Conservation (phyloP, 2,797 vertebrate species). For the Macrochelys suwanniensis region DNA sequence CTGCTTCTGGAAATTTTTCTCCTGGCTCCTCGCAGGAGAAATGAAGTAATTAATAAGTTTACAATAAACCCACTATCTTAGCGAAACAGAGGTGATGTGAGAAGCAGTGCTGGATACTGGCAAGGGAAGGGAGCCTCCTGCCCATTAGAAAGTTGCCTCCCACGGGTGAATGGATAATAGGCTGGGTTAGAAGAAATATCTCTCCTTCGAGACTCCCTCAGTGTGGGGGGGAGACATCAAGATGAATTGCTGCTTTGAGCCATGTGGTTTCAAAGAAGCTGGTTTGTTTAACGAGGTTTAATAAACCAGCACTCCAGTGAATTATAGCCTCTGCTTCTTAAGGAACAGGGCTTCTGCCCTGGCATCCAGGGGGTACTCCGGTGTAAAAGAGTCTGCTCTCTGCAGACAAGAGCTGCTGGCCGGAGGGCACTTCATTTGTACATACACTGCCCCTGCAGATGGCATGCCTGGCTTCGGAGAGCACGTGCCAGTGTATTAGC, state of each 20-base stretch:
- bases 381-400: neutral
- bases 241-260: conserved; percentile 38
- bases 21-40: conserved; percentile 70
- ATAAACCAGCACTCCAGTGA: fast-evolving
- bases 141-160: conserved; percentile 62
- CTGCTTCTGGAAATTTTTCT: conserved; percentile 62
- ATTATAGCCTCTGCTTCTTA: neutral
- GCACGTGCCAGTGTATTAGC: neutral
- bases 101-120: conserved; percentile 57
- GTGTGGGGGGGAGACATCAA: conserved; percentile 13
- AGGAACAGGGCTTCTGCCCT: neutral
- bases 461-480: neutral
- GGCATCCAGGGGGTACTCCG: neutral
- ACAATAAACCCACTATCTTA: conserved; percentile 79
- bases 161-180: conserved; percentile 35
- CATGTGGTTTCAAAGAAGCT: neutral
- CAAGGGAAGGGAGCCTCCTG: conserved; percentile 49
- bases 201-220: neutral
- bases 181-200: conserved; percentile 22
- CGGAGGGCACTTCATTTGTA: fast-evolving
- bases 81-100: conserved; percentile 64
- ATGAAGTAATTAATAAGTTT: conserved; percentile 82
- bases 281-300: conserved; percentile 38
- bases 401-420: neutral
- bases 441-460: fast-evolving